phyloP scores from a whole-genome alignment of 2,113 vertebrate species.

The Gulo gulo region DNA sequence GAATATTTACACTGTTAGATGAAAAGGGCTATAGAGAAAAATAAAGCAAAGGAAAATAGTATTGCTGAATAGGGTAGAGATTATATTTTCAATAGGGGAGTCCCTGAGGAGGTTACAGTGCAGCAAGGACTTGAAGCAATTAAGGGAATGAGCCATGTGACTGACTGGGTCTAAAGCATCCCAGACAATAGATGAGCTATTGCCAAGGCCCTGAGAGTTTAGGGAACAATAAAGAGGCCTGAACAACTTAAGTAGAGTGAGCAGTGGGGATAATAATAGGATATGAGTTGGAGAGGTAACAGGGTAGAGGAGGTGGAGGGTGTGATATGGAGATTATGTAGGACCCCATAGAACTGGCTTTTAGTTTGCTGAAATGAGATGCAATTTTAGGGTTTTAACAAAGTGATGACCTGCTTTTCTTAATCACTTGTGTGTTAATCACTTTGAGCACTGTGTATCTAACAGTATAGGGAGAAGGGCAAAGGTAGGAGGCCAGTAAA shows the following conservation, averaged over 20 bases:
- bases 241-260: background rate
- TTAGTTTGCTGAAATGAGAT: background rate
- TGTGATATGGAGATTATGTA: background rate
- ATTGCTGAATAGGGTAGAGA: too few relatives aligned
- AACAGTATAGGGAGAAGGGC: background rate
- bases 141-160: background rate
- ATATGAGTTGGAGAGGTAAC: background rate
- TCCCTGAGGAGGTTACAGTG: background rate
- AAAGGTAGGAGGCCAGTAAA: background rate
- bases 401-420: background rate
- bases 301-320: background rate
- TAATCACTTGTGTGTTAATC: background rate
- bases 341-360: background rate
- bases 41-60: background rate
- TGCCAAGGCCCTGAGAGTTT: background rate
- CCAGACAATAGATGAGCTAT: background rate
- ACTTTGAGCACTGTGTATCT: background rate
- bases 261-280: background rate
- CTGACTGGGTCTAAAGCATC: background rate
- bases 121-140: background rate
- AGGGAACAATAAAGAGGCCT: background rate
- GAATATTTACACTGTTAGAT: background rate
- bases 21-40: background rate
- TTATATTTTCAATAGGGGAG: background rate
- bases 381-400: background rate